A percentile compares a stretch with the other conserved stretches of the same genome.
These are phyloP conservation scores for Megaceryle alcyon DNA, from an alignment of 2,797 vertebrate species.

Conservation along the genomic window DNA sequence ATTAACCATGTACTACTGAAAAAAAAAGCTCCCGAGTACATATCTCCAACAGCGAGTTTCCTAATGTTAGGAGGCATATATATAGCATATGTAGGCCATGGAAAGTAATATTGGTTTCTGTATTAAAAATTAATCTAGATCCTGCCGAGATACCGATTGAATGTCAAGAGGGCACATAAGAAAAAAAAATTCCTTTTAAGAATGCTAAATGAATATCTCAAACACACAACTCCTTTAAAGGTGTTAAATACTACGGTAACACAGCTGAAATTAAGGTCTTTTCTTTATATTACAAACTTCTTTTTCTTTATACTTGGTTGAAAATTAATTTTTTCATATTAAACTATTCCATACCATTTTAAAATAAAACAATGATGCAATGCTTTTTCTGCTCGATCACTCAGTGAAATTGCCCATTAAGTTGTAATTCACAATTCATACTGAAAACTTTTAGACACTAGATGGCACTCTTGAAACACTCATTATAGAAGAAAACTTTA, in stretches of 20 bases:
- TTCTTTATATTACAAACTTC: background rate
- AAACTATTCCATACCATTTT: background rate
- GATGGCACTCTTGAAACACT: slow-evolving; percentile 70
- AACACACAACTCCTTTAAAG: background rate
- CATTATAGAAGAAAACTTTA: background rate
- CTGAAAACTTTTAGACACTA: slow-evolving; percentile 47
- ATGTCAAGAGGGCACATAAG: background rate
- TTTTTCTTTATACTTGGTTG: background rate
- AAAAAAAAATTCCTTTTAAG: background rate
- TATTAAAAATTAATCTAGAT: background rate
- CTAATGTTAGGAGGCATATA: background rate
- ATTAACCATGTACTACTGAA: background rate
- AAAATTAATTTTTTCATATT: background rate
- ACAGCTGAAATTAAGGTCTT: background rate
- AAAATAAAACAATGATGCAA: background rate
- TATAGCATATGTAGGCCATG: background rate
- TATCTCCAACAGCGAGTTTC: background rate
- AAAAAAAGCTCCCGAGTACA: background rate
- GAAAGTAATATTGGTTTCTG: background rate
- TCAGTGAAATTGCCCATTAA: background rate
- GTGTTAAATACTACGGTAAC: background rate
- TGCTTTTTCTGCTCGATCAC: background rate
- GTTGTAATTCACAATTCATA: background rate
- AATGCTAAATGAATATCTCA: background rate
- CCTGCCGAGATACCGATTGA: background rate